These are phyloP conservation scores for Drosophila tropicalis DNA, from an alignment of 1,140 invertebrate genomes.

Conservation along the genomic window DNA sequence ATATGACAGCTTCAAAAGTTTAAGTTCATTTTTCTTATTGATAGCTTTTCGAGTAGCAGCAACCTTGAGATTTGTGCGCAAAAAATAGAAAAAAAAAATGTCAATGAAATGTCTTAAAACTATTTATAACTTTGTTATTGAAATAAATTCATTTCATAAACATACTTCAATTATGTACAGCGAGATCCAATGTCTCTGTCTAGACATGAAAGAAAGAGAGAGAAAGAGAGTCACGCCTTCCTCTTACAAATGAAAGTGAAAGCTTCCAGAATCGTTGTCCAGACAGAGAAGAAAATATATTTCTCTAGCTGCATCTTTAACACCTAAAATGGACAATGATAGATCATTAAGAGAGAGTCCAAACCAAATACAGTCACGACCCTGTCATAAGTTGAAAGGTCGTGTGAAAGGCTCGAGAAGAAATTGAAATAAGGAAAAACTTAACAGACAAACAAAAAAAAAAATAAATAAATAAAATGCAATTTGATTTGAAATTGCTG, in stretches of 20 bases:
- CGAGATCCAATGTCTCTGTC: background rate
- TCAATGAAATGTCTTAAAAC: constrained; percentile 47
- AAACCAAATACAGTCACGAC: constrained; percentile 29
- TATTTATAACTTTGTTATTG: constrained; percentile 52
- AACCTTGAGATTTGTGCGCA: constrained; percentile 15
- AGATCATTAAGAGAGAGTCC: constrained; percentile 55
- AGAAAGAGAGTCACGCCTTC: background rate
- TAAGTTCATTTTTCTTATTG: constrained; percentile 56
- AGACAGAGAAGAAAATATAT: background rate
- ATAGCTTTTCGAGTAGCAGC: constrained; percentile 22
- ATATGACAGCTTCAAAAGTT: constrained; percentile 54
- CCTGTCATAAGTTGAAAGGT: constrained; percentile 61
- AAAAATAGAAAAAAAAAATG: constrained; percentile 26
- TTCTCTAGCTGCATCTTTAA: constrained; percentile 48
- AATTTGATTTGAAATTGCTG: constrained; percentile 28
- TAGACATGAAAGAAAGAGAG: background rate
- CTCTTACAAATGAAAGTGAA: constrained; percentile 44
- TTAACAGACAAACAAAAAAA: background rate
- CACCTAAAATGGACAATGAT: constrained; percentile 60
- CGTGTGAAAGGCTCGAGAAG: constrained; percentile 55
- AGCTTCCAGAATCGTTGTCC: constrained; percentile 23
- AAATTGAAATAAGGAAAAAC: constrained; percentile 47
- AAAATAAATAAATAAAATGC: constrained; percentile 19
- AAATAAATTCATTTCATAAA: constrained; percentile 35
- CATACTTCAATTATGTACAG: constrained; percentile 23